Evolutionary conservation across 2,797 vertebrate species (phyloP), one percentile per base, ranked within the genome.

Genomic region (Enteromius argenteus): DNA sequence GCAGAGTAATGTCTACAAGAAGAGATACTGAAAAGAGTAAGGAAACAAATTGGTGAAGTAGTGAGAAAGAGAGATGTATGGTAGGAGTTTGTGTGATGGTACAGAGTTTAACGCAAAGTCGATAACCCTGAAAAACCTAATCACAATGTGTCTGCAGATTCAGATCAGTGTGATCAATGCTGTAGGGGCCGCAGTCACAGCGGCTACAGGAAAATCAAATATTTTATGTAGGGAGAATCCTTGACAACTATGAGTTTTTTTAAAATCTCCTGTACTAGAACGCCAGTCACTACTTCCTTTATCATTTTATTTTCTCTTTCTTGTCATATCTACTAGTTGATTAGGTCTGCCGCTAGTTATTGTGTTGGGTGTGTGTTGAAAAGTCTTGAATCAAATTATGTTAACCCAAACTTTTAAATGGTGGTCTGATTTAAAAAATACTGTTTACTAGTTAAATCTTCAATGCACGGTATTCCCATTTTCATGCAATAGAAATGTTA

Each of bases 91-190:
- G 82, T 82, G 84, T 89, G 87, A 92, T 87, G 84, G 85, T 71
- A 81, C 84, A 77, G 85, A 91, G 90, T 94, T 93, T 89, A 94
- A 92, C 90, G 91, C 89, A 88, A 90, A 93, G 91, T 92, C 92
- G 90, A 92, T 93, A 92, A 85, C 83, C 53, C 89, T 83, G 90
- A 90, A 91, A 93, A 91, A 88, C 86, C 85, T 89, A 91, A 90
- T 94, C 92, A 90, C 91, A 90, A 87, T 86, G 88, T 90, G 88
- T 92, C 90, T 89, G 88, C 92, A 87, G 84, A 91, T 90, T 91
- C 88, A 88, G 88, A 90, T 89, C 88, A 85, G 87, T 85, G 84
- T 67, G 79, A 90, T 93, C 90, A 89, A 90, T 92, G 89, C 53
- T 77, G 64, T 74, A 83, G 80, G 51, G 75, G 62, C 74, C 80